Evolutionary conservation across 2,113 vertebrate genomes (phyloP), one percentile per base, ranked within the genome.

Genomic region (Morphnarchus princeps): DNA sequence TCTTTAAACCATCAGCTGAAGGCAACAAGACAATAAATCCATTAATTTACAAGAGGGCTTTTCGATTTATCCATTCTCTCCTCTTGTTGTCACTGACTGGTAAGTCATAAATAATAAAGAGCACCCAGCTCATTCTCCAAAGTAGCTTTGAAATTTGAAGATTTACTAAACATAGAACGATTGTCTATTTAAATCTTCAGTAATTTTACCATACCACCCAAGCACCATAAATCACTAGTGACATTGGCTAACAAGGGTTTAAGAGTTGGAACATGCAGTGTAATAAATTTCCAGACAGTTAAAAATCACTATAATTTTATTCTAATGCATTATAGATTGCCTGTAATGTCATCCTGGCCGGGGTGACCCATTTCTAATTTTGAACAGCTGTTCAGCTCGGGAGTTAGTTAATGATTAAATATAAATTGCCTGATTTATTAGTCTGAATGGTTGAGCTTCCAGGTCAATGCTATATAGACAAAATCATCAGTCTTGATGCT

Each of bases 241-340:
- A 98, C 98, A 99, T 95, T 98, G 98, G 98, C 97, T 99, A 99
- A 99, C 98, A 99, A 99, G 98, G 98, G 98, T 98, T 98, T 99
- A 98, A 99, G 98, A 99, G 98, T 98, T 98, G 98, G 98, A 99
- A 99, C 99, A 99, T 98, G 99, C 98, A 98, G 98, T 98, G 98
- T 99, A 99, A 99, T 99, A 99, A 99, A 99, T 99, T 99, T 98
- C 97, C 96, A 98, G 99, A 99, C 99, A 99, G 99, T 99, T 99
- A 99, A 99, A 99, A 99, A 99, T 99, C 99, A 99, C 99, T 99
- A 99, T 99, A 98, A 99, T 99, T 99, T 99, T 99, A 99, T 99
- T 98, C 99, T 99, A 99, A 99, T 99, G 99, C 98, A 99, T 99
- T 99, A 99, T 99, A 99, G 99, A 99, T 99, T 99, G 99, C 99